Percentiles rank a stretch among this genome's conserved stretches.
These are phyloP conservation scores for Hyperopisus bebe DNA, from an alignment of 2,113 vertebrate species.

Conservation along the genomic window DNA sequence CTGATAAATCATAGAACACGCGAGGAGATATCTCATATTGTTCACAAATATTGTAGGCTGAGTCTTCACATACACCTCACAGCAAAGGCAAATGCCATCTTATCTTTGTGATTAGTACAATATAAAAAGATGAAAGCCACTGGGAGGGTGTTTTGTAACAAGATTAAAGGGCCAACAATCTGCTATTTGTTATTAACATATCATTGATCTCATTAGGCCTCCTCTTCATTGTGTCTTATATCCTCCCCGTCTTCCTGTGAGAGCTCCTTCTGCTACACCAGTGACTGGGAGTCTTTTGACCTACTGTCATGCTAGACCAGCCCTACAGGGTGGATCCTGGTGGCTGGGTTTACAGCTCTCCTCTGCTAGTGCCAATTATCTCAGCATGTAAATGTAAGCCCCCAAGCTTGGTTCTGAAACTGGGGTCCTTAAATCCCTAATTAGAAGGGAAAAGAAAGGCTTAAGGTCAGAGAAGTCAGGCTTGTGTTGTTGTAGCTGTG, in stretches of 20 bases:
- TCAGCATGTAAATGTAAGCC: background rate
- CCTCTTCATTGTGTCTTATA: background rate
- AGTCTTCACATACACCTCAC: background rate
- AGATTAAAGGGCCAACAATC: background rate
- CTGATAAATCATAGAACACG: background rate
- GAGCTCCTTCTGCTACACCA: background rate
- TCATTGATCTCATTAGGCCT: conserved; percentile 6
- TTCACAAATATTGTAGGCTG: background rate
- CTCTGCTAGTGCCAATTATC: background rate
- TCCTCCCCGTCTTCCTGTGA: background rate
- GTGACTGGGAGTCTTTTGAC: background rate
- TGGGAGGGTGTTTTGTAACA: background rate
- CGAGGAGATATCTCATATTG: background rate
- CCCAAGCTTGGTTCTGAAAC: background rate
- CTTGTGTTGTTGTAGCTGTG: background rate
- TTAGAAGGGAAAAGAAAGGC: background rate
- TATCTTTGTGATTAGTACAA: background rate
- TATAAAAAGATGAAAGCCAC: background rate
- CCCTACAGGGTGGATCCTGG: background rate
- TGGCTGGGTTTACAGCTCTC: background rate
- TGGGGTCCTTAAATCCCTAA: background rate
- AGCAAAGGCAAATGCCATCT: background rate
- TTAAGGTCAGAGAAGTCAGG: background rate
- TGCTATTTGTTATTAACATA: background rate
- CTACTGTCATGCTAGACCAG: background rate